These are phyloP conservation scores for Dryoscopus gambensis DNA, from an alignment of 2,113 vertebrate species.

Conservation along the genomic window DNA sequence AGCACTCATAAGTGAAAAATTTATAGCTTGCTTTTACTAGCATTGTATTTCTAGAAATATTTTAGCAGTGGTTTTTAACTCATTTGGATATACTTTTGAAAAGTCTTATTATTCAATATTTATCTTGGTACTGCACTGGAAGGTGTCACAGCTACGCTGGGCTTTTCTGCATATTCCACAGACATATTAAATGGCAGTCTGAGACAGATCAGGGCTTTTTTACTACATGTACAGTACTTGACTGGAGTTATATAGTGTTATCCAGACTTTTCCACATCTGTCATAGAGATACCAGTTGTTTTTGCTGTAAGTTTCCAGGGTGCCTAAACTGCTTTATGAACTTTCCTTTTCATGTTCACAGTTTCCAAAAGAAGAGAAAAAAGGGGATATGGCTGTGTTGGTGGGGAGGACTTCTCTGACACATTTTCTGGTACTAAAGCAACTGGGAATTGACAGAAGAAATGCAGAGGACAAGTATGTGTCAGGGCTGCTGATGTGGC, in stretches of 20 bases:
- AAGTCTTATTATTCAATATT: neutral
- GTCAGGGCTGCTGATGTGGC: no score
- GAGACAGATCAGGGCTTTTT: neutral
- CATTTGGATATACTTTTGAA: neutral
- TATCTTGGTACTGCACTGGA: neutral
- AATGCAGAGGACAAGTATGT: neutral
- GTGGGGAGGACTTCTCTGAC: neutral
- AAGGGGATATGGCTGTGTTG: accelerated
- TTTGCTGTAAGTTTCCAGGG: neutral
- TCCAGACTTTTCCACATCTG: neutral
- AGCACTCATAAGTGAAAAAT: neutral
- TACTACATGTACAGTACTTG: neutral
- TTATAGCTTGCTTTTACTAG: neutral
- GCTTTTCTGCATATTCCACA: neutral
- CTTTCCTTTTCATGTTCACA: accelerated
- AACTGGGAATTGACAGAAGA: neutral
- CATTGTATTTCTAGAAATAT: neutral
- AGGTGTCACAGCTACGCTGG: accelerated
- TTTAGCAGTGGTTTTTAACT: neutral
- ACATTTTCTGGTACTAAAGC: neutral
- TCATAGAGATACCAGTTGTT: neutral
- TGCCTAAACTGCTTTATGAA: neutral
- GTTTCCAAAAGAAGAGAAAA: neutral
- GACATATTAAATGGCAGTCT: neutral
- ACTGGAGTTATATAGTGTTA: neutral